A percentile compares a stretch with the other conserved stretches of the same genome.
Conservation (phyloP, 2,888 invertebrate species). For the Agrotis clavis region DNA sequence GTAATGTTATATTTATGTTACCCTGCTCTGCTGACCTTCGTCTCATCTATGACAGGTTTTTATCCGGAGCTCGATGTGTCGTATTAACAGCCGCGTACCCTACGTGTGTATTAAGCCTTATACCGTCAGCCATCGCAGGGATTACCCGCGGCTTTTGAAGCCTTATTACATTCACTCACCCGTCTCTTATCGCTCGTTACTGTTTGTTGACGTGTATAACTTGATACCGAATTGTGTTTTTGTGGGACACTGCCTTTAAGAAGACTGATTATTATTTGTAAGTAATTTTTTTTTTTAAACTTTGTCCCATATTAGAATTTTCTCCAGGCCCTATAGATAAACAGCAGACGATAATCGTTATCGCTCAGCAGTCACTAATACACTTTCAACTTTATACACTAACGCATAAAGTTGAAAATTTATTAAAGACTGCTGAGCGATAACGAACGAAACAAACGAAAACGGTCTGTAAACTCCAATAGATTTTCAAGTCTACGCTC, state of each 20-base stretch:
- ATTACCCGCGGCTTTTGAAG: constrained; percentile 39
- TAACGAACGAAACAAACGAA: too few species aligned
- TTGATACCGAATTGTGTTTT: constrained; percentile 37
- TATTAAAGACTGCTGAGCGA: too few species aligned
- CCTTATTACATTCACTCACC: constrained; percentile 57
- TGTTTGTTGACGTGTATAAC: constrained; percentile 20
- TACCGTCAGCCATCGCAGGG: constrained; percentile 15
- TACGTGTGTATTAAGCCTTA: constrained; percentile 13
- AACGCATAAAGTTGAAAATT: too few species aligned
- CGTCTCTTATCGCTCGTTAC: constrained; percentile 43
- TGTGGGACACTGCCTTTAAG: constrained; percentile 4
- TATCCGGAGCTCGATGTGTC: background rate
- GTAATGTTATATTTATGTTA: background rate
- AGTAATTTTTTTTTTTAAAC: too few species aligned
- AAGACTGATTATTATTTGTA: constrained; percentile 24
- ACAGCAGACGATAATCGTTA: too few species aligned
- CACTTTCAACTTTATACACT: too few species aligned
- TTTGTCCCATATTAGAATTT: too few species aligned
- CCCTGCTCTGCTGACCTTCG: background rate
- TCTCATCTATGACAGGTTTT: background rate
- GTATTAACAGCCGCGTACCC: background rate
- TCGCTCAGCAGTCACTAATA: too few species aligned
- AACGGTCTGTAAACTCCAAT: too few species aligned
- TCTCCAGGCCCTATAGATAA: too few species aligned
- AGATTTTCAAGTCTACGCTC: too few species aligned